Evolutionary conservation across 2,888 invertebrate genomes (phyloP), one percentile per base, ranked within the genome.

Genomic region (Pristionchus exspectatus): DNA sequence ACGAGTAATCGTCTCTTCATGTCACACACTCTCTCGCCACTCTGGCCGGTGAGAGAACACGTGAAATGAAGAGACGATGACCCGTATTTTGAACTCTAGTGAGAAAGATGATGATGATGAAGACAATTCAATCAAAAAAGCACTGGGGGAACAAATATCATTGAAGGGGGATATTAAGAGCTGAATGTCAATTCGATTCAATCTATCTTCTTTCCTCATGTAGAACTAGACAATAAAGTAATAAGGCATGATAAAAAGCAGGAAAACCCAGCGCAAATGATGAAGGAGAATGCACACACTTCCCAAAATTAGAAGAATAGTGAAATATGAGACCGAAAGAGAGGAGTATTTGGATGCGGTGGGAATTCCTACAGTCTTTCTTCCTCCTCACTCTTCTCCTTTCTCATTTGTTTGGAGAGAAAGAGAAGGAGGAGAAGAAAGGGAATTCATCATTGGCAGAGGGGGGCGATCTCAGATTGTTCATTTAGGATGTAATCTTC

Each of bases 391-490:
- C 56, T 54, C 83, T 84, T 2, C 56, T 30, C 54, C 56, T 59
- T 56, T 44, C n/a, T 56, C 16, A 50, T 38, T 38, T 81, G 81
- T 50, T 38, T 50, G 56, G 83, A n/a, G 83, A 27, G 83, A 83
- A 44, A 38, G 56, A 56, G 14, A 30, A 27, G 83, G 83, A 30
- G 16, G 30, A 54, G 83, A 83, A 54, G 83, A 83, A 27, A 56
- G 56, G 27, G 83, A 83, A 44, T 18, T 74, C n/a, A n/a, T 81
- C 38, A 38, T n/a, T 44, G 81, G 12, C 81, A 1, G n/a, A n/a
- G 50, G 81, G n/a, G 56, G 59, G 16, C 1, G 50, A 24, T 83
- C 21, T 24, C 84, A 24, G 84, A 84, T 56, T 59, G 24, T 5
- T 30, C n/a, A 83, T 7, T 50, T 2, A 83, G 27, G 56, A 83